Evolutionary conservation across 2,888 invertebrate species (phyloP), one percentile per base, ranked within the genome.

Genomic region (Plemyria rubiginata): DNA sequence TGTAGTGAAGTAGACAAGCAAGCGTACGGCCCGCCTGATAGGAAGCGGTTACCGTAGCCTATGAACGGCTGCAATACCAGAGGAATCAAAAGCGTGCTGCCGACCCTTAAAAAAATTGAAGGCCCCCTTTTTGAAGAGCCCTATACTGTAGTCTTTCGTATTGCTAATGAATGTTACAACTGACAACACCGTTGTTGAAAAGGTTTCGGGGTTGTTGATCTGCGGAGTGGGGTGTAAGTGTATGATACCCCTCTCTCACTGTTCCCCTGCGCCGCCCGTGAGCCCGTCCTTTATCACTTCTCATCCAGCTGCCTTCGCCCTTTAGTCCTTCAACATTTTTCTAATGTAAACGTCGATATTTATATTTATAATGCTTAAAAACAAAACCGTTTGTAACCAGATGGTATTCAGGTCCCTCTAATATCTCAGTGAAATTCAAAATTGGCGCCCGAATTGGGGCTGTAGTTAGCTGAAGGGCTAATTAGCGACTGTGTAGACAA

Each of bases 201-300:
- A 82, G 82, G 77, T 84, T 87, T 86, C 76, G 82, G 86, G 89
- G 87, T 88, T 89, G 90, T 89, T 89, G 90, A 85, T 89, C 90
- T 82, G 81, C 73, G 77, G 78, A 82, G 84, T 78, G 78, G 83
- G 82, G 81, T 75, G 79, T 76, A 71, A 78, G 77, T 70, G 69
- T 68, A 59, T 64, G 56, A 54, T 60, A 58, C 66, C 72, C 70
- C 74, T 68, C 72, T 60, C 65, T 61, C 63, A 59, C 63, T 60
- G 58, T 32, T 65, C 62, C 77, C 77, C 78, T 2, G 16, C 45
- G 16, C 15, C 75, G 76, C 83, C 81, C 82, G 80, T 22, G 22
- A 1, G 22, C 22, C 32, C 32, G 80, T 81, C 75, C 80, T 76
- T 79, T 78, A 74, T 76, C 74, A 72, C 78, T 79, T 78, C 82